phyloP scores from a whole-genome alignment of 2,888 invertebrate species.

The Drosophila flavopinicola region DNA sequence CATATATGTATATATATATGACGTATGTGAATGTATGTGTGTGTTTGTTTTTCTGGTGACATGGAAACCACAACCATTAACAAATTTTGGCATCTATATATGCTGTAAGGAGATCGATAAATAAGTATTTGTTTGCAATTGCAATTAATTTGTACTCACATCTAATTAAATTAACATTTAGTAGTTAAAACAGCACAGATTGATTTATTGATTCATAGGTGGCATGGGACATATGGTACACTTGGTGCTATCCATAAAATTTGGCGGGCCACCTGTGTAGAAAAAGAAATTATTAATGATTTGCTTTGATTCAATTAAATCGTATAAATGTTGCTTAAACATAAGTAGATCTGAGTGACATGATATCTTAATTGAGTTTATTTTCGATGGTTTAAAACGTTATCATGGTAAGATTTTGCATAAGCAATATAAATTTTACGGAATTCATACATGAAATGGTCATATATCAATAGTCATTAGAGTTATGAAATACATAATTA shows the following conservation, averaged over 20 bases:
- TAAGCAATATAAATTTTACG: too few relatives aligned
- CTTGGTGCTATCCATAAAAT: constrained; percentile 79
- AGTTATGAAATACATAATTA: too few relatives aligned
- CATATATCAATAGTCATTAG: too few relatives aligned
- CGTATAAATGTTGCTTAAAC: not conserved
- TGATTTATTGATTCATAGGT: constrained; percentile 82
- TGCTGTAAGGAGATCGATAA: constrained; percentile 45
- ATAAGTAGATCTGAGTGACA: too few relatives aligned
- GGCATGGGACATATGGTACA: constrained; percentile 82
- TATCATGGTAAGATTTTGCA: too few relatives aligned
- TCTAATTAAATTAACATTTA: constrained; percentile 68
- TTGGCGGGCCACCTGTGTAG: constrained; percentile 71
- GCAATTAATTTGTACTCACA: constrained; percentile 51
- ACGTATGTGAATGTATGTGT: constrained; percentile 15
- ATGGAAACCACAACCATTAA: constrained; percentile 74
- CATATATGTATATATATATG: not conserved
- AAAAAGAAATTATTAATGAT: not conserved
- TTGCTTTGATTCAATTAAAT: not conserved
- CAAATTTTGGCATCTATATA: constrained; percentile 81
- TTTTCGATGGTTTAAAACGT: too few relatives aligned
- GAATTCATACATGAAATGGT: too few relatives aligned
- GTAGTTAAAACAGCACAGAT: constrained; percentile 71
- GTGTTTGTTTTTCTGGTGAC: constrained; percentile 47
- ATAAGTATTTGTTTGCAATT: not conserved
- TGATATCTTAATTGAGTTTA: too few relatives aligned